Conservation (phyloP, 2,797 vertebrate genomes). For the Ctenopoma kingsleyae region DNA sequence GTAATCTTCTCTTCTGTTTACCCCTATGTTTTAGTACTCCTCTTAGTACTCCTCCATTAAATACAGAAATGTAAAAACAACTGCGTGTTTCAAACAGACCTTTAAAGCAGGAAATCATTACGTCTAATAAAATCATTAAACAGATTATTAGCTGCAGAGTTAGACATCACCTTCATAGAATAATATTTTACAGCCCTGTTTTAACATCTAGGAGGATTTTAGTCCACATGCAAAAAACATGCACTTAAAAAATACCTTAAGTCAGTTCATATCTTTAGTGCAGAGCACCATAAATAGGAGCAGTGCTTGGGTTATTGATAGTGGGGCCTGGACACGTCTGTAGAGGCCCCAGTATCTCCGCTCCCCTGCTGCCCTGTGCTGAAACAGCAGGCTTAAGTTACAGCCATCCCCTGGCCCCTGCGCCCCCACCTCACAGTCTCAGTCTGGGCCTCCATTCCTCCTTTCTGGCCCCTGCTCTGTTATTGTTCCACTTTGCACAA, state of each 20-base stretch:
- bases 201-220: conserved; percentile 1
- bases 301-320: conserved; percentile 80
- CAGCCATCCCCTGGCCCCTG: conserved; percentile 69
- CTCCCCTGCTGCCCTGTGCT: conserved; percentile 88
- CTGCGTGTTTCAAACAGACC: too few relatives aligned
- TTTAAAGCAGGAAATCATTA: too few relatives aligned
- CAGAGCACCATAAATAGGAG: conserved; percentile 63
- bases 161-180: neutral
- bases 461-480: conserved; percentile 83
- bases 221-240: neutral
- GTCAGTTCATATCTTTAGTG: conserved; percentile 41
- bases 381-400: conserved; percentile 92
- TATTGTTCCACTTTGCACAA: conserved; percentile 93
- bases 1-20: conserved; percentile 40
- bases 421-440: conserved; percentile 38
- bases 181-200: neutral
- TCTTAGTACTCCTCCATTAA: conserved; percentile 6
- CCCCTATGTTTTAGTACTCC: neutral
- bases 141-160: neutral
- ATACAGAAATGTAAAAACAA: neutral
- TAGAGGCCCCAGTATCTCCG: conserved; percentile 81
- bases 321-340: conserved; percentile 64
- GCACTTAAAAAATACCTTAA: neutral
- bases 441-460: conserved; percentile 56
- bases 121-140: too few relatives aligned